These are phyloP conservation scores for Lithophane socia DNA, from an alignment of 2,888 invertebrate species.

Conservation along the genomic window DNA sequence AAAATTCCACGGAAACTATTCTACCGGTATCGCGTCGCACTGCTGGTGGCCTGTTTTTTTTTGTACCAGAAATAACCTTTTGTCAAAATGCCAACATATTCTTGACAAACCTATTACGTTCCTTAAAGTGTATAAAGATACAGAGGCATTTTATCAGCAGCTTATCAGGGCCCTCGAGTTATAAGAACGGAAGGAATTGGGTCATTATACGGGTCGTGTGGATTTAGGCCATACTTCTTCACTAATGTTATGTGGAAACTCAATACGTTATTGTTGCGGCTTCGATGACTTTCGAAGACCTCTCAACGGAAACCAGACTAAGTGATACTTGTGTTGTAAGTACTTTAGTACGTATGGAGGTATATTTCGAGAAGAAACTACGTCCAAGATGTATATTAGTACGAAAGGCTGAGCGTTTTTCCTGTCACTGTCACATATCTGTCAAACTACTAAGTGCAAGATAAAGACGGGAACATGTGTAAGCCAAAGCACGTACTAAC, in stretches of 20 bases:
- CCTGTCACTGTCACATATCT: neutral
- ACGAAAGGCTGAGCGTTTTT: too few species aligned
- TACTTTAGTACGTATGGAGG: neutral
- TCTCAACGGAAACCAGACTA: conserved; percentile 43
- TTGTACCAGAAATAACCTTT: neutral
- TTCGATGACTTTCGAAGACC: conserved; percentile 42
- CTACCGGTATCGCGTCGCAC: too few species aligned
- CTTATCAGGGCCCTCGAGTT: conserved; percentile 44
- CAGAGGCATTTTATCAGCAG: conserved; percentile 22
- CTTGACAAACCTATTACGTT: conserved; percentile 19
- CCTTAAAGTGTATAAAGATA: conserved; percentile 18
- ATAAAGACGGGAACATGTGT: neutral
- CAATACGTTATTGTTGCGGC: conserved; percentile 55
- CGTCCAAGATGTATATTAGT: too few species aligned
- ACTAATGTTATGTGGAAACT: conserved; percentile 58
- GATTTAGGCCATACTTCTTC: conserved; percentile 56
- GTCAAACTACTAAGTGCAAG: too few species aligned
- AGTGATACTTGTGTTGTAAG: conserved; percentile 39
- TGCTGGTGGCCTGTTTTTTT: too few species aligned
- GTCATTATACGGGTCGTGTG: conserved; percentile 53
- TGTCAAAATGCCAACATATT: neutral
- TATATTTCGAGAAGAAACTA: neutral
- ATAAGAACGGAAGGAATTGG: conserved; percentile 51
- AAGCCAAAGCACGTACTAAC: too few species aligned
- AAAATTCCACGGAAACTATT: too few species aligned